Base-by-base conservation (phyloP, 2,888 invertebrate genomes). In the Pinctada fucata region DNA sequence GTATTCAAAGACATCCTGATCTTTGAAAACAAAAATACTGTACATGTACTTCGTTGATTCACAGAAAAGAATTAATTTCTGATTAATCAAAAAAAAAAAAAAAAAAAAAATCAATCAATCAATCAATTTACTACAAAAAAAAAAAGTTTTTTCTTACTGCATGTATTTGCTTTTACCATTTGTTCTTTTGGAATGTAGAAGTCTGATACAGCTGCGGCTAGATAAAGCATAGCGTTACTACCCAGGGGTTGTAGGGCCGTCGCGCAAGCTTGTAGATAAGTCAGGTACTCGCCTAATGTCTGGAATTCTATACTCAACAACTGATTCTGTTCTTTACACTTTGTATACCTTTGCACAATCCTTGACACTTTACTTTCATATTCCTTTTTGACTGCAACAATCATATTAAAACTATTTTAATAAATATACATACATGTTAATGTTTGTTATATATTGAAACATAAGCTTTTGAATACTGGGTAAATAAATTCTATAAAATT, bases 191-290 rank as follows among this genome's bases (percentile, higher is more conserved):
- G 99, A 92, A 99, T 95, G 93, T 99, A 99, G 94, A 99, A 99
- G 94, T 99, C 99, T 0, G 99, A 98, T 0, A 99, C 99, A 3
- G 99, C 99, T 1, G 99, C 99, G 31, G 99, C 99, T 76, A 99
- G 94, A 92, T 97, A 99, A n/a, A 99, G 93, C 87, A 98, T 92
- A 0, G 96, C 97, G 51, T 94, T 93, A 0, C 94, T 92, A 5
- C 95, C 95, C 71, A 96, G 93, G 68, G 94, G 92, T 10, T 95
- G 94, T 80, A 99, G 93, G 84, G 95, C 95, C 92, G 96, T 95
- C 89, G 97, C 96, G 45, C 96, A 95, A 13, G 96, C 96, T 82
- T 96, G 94, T 84, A 99, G 93, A 80, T 97, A 94, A 96, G 97
- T 97, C 91, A 99, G 95, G 93, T 99, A 99, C 89, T 99, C 98